These are phyloP conservation scores for Oxyura jamaicensis DNA, from an alignment of 2,113 vertebrate species.

Conservation along the genomic window DNA sequence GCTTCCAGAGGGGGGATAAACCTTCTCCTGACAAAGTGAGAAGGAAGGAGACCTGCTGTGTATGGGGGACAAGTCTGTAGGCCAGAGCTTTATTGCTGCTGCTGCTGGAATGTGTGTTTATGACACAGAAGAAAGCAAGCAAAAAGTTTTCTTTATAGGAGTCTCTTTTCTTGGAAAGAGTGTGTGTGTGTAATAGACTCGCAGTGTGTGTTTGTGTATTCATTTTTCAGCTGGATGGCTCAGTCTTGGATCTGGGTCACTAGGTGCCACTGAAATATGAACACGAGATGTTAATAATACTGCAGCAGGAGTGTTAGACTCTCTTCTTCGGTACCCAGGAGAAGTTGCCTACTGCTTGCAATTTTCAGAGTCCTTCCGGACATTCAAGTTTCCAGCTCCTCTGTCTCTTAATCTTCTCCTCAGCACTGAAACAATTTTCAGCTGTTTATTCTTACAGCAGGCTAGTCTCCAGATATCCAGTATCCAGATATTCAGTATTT, in stretches of 20 bases:
- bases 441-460: constrained; percentile 39
- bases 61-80: background rate
- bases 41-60: background rate
- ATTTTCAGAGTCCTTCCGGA: background rate
- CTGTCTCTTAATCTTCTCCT: background rate
- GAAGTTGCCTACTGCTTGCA: background rate
- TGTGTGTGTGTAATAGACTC: background rate
- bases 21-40: no score
- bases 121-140: background rate
- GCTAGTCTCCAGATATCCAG: constrained; percentile 4
- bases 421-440: constrained; percentile 22
- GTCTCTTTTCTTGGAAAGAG: background rate
- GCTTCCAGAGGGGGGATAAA: background rate
- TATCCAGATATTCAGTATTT: background rate
- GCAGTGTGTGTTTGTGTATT: background rate
- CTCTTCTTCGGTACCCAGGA: background rate
- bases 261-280: constrained; percentile 20
- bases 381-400: background rate
- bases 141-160: background rate
- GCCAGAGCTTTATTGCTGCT: background rate
- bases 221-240: background rate
- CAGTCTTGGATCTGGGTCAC: constrained; percentile 27
- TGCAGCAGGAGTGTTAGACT: background rate
- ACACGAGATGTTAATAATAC: background rate
- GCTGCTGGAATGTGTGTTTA: background rate